Evolutionary conservation across 2,888 invertebrate genomes (phyloP), one percentile per base, ranked within the genome.

Genomic region (Argynnis bischoffii): DNA sequence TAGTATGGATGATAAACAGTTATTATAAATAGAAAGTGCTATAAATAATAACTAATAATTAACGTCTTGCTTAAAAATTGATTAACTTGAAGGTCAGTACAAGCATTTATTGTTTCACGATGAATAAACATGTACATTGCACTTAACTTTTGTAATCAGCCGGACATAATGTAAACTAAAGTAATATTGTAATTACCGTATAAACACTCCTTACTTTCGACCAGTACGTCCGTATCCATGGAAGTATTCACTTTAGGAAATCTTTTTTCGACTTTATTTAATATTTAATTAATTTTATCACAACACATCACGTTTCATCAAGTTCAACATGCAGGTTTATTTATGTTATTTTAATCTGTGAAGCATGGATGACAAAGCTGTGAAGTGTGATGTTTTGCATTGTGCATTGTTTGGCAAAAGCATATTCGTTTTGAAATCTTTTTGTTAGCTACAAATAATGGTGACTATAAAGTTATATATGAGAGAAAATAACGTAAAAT

Each of bases 171-270:
- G 71, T 67, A 56, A 56, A 57, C 57, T 64, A 71, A 70, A 66
- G 66, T 59, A 70, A 75, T 71, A 69, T 46, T 66, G 63, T 74
- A 79, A 66, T 85, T 88, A 92, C 91, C 90, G 74, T 88, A 89
- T 66, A 89, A 82, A 73, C 81, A 85, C 73, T 87, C 86, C 78
- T 88, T 90, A 76, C 79, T 85, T 56, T 85, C 88, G 71, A 87
- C 78, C 57, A 89, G 77, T 74, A 89, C 84, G 76, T 91, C 89
- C 68, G 83, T 81, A 81, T 92, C 91, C 92, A 96, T 96, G 75
- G 74, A 75, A 64, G 67, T 60, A 69, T 55, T 55, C 51, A 59
- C 64, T 66, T 66, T 13, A 47, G 46, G 50, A 50, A 26, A 64
- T 54, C 3, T 53, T 46, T 54, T 51, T 14, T 48, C 51, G 63